Conservation (phyloP, 2,113 vertebrate species). For the Mobula hypostoma region DNA sequence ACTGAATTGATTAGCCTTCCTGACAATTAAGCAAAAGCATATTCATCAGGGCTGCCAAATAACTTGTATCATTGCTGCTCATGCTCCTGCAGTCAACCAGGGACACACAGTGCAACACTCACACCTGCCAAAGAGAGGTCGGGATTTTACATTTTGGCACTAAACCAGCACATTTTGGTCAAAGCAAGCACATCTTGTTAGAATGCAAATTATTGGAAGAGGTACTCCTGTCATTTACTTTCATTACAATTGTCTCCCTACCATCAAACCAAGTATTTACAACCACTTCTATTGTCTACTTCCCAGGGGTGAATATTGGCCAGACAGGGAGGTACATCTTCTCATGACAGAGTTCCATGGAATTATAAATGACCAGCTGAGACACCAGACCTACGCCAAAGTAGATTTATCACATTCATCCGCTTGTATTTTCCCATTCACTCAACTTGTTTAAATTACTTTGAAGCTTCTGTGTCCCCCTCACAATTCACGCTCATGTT, state of each 20-base stretch:
- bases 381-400: background rate
- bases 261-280: no score
- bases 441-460: no score
- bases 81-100: background rate
- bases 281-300: background rate
- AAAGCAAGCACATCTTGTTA: background rate
- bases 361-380: background rate
- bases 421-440: no score
- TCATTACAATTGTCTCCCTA: background rate
- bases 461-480: no score
- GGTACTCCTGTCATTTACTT: background rate
- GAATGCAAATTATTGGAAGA: background rate
- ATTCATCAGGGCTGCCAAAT: background rate
- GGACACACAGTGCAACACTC: background rate
- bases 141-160: background rate
- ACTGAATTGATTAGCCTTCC: background rate
- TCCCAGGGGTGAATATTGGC: background rate
- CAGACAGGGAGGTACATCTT: background rate
- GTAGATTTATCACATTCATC: no score
- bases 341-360: background rate
- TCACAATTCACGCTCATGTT: no score
- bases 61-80: background rate
- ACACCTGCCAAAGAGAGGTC: background rate
- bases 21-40: constrained; percentile 3
- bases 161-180: background rate